These are phyloP conservation scores for Dendrolimus kikuchii DNA, from an alignment of 1,140 invertebrate species.

Conservation along the genomic window DNA sequence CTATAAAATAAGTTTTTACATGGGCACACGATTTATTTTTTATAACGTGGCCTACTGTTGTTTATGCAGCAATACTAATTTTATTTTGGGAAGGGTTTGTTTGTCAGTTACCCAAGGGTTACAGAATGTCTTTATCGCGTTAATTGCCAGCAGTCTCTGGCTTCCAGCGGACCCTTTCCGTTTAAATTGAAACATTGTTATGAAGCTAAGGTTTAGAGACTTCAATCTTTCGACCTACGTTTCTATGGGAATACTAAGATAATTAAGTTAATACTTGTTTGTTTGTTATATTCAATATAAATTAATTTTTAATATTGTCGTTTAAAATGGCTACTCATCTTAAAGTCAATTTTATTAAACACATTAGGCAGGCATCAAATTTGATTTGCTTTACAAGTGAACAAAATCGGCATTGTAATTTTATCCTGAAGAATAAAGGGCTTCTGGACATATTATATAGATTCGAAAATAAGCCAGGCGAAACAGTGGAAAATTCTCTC, in stretches of 20 bases:
- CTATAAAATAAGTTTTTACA: conserved; percentile 1
- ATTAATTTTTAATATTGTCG: too few relatives aligned
- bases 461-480: too few relatives aligned
- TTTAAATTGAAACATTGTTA: conserved; percentile 27
- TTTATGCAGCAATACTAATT: conserved; percentile 29
- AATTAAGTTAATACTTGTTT: too few relatives aligned
- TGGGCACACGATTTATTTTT: not conserved
- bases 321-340: too few relatives aligned
- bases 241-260: not conserved
- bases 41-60: conserved; percentile 7
- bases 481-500: too few relatives aligned
- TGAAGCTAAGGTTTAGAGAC: conserved; percentile 5
- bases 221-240: not conserved
- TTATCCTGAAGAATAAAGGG: too few relatives aligned
- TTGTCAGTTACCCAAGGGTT: conserved; percentile 25
- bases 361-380: too few relatives aligned
- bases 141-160: conserved; percentile 34
- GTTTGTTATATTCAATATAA: too few relatives aligned
- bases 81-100: conserved; percentile 30
- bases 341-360: too few relatives aligned
- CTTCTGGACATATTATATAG: too few relatives aligned
- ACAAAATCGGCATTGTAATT: too few relatives aligned
- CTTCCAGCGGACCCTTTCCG: conserved; percentile 14
- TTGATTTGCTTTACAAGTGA: too few relatives aligned
- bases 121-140: conserved; percentile 41